Conservation (phyloP, 2,113 vertebrate genomes). For the Hoplias malabaricus region DNA sequence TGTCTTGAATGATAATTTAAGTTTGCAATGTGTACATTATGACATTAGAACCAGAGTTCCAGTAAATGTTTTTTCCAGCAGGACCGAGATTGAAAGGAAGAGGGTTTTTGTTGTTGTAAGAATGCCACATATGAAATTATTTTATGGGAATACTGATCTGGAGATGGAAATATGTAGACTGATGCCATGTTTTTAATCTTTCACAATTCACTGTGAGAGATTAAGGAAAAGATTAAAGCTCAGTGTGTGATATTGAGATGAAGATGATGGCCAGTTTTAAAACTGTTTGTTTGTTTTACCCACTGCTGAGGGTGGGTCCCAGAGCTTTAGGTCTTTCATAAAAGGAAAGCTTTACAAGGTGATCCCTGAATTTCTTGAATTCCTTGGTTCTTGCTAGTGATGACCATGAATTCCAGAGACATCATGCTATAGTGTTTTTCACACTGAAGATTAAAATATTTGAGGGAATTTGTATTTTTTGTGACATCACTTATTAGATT, state of each 20-base stretch:
- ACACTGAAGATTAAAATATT: neutral
- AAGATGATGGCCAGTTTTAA: constrained; percentile 6
- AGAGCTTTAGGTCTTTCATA: constrained; percentile 9
- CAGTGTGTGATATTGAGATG: constrained; percentile 9
- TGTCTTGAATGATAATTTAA: neutral
- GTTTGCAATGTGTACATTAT: neutral
- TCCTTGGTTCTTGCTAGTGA: neutral
- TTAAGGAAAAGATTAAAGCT: constrained; percentile 2
- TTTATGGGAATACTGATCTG: constrained; percentile 63
- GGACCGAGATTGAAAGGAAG: neutral
- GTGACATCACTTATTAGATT: constrained; percentile 16
- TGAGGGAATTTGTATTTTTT: too few species aligned
- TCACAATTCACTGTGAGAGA: neutral
- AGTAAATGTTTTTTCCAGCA: neutral
- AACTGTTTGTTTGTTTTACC: constrained; percentile 19
- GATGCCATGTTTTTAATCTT: constrained; percentile 24
- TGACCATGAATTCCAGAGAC: neutral
- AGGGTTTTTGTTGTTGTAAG: constrained; percentile 9
- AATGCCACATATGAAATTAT: constrained; percentile 69
- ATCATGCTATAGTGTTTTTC: neutral
- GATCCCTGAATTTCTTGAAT: constrained; percentile 14
- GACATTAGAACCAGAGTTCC: neutral
- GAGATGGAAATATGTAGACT: constrained; percentile 47
- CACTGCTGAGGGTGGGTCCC: neutral
- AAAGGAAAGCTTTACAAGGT: constrained; percentile 15